Evolutionary conservation across 2,888 invertebrate species (phyloP).

Genomic region (Protophormia terraenovae): DNA sequence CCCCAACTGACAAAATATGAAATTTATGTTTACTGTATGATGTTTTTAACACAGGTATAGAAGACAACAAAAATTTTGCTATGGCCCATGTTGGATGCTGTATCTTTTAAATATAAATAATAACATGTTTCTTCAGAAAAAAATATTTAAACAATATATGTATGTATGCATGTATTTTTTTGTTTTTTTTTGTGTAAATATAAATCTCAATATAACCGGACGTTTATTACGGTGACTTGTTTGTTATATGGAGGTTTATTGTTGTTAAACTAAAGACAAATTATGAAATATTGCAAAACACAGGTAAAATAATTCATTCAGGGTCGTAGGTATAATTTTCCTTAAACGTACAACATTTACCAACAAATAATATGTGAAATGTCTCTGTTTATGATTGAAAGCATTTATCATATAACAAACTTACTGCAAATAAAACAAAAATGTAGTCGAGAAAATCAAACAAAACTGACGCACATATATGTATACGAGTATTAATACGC

Average conservation of each 20-base stretch:
- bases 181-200: neutral
- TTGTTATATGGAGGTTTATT: neutral
- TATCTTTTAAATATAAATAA: conserved; percentile 33
- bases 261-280: conserved; percentile 31
- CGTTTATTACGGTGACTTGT: neutral
- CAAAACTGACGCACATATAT: neutral
- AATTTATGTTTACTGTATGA: neutral
- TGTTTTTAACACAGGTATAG: neutral
- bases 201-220: conserved; percentile 3
- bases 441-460: neutral
- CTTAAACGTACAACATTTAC: neutral
- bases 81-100: neutral
- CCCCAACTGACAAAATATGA: neutral
- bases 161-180: neutral
- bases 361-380: neutral
- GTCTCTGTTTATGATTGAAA: neutral
- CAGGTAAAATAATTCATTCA: conserved; percentile 1
- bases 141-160: neutral
- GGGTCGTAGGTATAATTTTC: neutral
- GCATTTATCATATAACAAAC: neutral
- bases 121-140: conserved; percentile 13
- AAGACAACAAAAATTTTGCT: neutral
- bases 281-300: conserved; percentile 34
- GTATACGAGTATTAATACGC: neutral
- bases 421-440: neutral